Base-by-base conservation (phyloP, 1,140 invertebrate species). In the Calosoma granatense region DNA sequence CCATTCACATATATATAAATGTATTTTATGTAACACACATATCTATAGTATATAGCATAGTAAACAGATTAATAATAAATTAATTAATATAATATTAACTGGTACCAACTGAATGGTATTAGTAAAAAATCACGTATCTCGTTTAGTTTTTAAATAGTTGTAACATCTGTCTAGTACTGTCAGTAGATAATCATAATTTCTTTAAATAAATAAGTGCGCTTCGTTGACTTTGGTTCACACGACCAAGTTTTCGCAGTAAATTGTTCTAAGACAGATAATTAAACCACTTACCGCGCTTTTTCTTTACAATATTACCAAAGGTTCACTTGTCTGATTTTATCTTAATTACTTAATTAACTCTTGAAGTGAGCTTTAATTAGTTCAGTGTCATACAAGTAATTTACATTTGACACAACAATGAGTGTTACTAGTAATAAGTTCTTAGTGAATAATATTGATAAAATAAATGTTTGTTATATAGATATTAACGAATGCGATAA, bases 401-500 rank as follows among this genome's bases (percentile, higher is more conserved):
- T 51, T 6, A 20, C 6, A 51, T 51, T 51, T 11, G 17, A 6
- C 26, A 36, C 6, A 9, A 9, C 26, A 36, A 9, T 36, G 26
- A 36, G 6, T 36, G 6, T n/a, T 36, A 36, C n/a, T 36, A 9
- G 26, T 36, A 9, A 36, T 36, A 9, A 36, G n/a, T n/a, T n/a
- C n/a, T 30, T 30, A 30, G 14, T 4, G 14, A 14, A 30, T 14
- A 15, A 58, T 4, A 36, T 41, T 54, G 23, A 30, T 19, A 36
- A 55, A 55, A 20, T 55, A 26, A 20, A 22, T 39, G 19, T 6
- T 2, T 51, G 4, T 55, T 17, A 73, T 72, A 21, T 70, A 96
- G 93, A 96, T 77, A 93, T 95, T 70, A 87, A 96, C 73, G 93
- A 96, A 77, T 96, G 93, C 72, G 83, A 88, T 65, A 87, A 92